Conservation (phyloP, 1,140 invertebrate genomes). For the Brachionus sp. region DNA sequence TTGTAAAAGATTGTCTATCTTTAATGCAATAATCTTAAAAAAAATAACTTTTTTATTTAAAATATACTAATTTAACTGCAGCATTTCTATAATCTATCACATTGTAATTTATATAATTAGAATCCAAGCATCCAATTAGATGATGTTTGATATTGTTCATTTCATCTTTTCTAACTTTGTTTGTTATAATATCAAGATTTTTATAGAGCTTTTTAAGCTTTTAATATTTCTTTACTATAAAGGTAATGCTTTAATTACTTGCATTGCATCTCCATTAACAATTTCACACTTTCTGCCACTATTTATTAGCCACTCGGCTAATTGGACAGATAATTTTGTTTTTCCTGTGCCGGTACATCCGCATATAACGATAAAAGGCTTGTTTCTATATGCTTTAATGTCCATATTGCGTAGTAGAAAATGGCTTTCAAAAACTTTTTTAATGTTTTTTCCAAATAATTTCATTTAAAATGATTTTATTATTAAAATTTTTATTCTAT, state of each 20-base stretch:
- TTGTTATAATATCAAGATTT: constrained; percentile 87
- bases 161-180: constrained; percentile 85
- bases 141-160: constrained; percentile 74
- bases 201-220: constrained; percentile 74
- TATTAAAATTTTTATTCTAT: neutral
- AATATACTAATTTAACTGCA: constrained; percentile 76
- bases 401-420: neutral
- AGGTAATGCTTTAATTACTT: constrained; percentile 65
- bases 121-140: constrained; percentile 78
- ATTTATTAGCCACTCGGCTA: constrained; percentile 71
- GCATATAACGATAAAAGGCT: constrained; percentile 26
- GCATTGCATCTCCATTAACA: constrained; percentile 98
- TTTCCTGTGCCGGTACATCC: constrained; percentile 94
- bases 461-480: neutral
- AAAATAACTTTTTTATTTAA: constrained; percentile 47
- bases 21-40: constrained; percentile 61
- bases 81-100: constrained; percentile 79
- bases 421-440: neutral
- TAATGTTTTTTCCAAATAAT: neutral
- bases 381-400: neutral
- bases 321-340: constrained; percentile 86
- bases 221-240: neutral
- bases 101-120: constrained; percentile 69
- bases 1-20: constrained; percentile 72
- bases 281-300: constrained; percentile 73